Conservation (phyloP, 2,888 invertebrate genomes). For the Timema cristinae region DNA sequence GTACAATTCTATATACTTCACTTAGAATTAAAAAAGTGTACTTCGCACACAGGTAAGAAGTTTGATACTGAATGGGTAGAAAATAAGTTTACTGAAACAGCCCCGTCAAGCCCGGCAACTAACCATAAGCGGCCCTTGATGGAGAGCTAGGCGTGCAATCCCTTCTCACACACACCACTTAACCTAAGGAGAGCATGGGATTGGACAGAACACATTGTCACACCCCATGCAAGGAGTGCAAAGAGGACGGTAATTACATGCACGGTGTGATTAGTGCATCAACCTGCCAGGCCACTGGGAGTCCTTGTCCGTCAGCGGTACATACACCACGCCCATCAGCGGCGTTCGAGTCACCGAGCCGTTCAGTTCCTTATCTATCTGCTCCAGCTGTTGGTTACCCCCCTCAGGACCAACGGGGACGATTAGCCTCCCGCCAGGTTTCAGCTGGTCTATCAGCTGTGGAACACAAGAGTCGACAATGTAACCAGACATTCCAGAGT, state of each 20-base stretch:
- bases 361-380: constrained; percentile 83
- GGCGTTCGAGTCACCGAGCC: constrained; percentile 71
- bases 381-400: constrained; percentile 79
- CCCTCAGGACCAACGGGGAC: constrained; percentile 87
- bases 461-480: constrained; percentile 29
- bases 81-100: no score
- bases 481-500: constrained; percentile 13
- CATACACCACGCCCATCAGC: constrained; percentile 95
- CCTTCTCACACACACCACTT: no score
- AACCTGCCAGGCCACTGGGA: constrained; percentile 56
- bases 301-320: constrained; percentile 87
- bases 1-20: no score
- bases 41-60: no score
- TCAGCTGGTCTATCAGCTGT: constrained; percentile 80
- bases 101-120: no score
- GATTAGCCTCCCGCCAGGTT: constrained; percentile 87
- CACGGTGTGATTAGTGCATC: not conserved
- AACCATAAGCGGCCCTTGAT: no score
- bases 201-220: no score
- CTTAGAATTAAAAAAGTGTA: no score
- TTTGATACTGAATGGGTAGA: no score
- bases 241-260: not conserved
- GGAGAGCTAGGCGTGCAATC: no score
- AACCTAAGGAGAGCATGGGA: no score
- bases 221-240: no score